Evolutionary conservation across 2,113 vertebrate species (phyloP), one percentile per base, ranked within the genome.

Genomic region (Apodemus sylvaticus): DNA sequence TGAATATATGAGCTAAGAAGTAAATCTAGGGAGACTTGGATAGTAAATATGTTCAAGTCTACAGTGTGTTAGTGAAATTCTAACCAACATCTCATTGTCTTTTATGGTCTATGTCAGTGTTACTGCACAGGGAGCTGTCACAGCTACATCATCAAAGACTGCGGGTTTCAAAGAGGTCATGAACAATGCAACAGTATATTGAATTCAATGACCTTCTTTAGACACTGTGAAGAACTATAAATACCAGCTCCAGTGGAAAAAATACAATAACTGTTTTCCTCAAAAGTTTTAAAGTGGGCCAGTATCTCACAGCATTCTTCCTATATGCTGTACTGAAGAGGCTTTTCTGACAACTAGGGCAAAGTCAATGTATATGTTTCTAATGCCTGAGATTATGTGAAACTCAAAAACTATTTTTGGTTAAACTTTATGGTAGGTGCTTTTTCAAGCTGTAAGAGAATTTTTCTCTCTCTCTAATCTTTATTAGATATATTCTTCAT

Each of bases 401-500:
- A 86, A n/a, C 78, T n/a, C 34, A 24, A 22, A 55, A 82, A n/a
- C 53, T 58, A 39, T 58, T 29, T 81, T 11, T 64, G 70, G 39
- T 5, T 58, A 81, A 76, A 74, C 11, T 31, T 81, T 58, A 58
- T 0, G 86, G 17, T 89, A 76, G 10, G 13, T 79, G 3, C 29
- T 7, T 74, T 93, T 94, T 94, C 20, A 51, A 58, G 3, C 48
- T 94, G 94, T 77, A 93, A 82, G 62, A 73, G 1, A 74, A 51
- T 83, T 42, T 83, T 83, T 89, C 24, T 78, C 4, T 83, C 90
- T 95, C 94, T 24, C 8, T 91, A 9, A 83, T 87, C 86, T 91
- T 78, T 36, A 86, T 93, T 51, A 62, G 34, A 91, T 48, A 48
- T 48, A 48, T 48, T 48, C 45, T 48, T 48, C 7, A 91, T 10